Evolutionary conservation across 1,140 invertebrate species (phyloP), one percentile per base, ranked within the genome.

Genomic region (Aphidius gifuensis): DNA sequence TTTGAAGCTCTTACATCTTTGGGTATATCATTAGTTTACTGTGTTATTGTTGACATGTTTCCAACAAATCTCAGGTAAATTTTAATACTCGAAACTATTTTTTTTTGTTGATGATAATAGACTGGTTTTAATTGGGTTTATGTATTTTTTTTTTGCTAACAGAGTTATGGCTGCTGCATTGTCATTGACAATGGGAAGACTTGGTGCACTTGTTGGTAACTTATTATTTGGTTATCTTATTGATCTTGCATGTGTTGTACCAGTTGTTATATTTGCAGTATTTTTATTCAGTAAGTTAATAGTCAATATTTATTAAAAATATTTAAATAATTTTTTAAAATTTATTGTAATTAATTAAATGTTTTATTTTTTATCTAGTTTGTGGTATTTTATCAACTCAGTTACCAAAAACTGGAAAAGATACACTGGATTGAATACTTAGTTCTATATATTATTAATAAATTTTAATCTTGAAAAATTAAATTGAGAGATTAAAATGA

Each of bases 1-100:
- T 91, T 90, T 77, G 88, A 90, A 80, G 88, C 89, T 0, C 77
- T 90, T 11, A 90, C 88, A 8, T 89, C 88, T 40, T 80, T 90
- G 53, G 88, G 87, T 64, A 90, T 90, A 70, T 89, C 87, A 75
- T 83, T 88, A 58, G 85, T 90, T 42, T 90, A 89, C 75, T 90
- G 88, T 71, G 86, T 90, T 11, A 85, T 90, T 69, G 88, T 90
- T 58, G 88, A 91, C 74, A 79, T 90, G 66, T 91, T 90, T 79
- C 89, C 89, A 66, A 91, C 89, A 51, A 89, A 90, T 81, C 83
- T 91, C 68, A 88, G 89, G 88, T 89, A 77, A 53, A 48, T 43
- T 58, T 44, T 39, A 6, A 23, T 9, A 51, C 21, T 39, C 7
- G 5, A 40, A 39, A 6, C 0, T 56, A 42, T 40, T 61, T 57